Percentiles rank a stretch among this genome's conserved stretches.
These are phyloP conservation scores for Montipora efflorescens DNA, from an alignment of 64 coral and sea anemone species.

Conservation along the genomic window DNA sequence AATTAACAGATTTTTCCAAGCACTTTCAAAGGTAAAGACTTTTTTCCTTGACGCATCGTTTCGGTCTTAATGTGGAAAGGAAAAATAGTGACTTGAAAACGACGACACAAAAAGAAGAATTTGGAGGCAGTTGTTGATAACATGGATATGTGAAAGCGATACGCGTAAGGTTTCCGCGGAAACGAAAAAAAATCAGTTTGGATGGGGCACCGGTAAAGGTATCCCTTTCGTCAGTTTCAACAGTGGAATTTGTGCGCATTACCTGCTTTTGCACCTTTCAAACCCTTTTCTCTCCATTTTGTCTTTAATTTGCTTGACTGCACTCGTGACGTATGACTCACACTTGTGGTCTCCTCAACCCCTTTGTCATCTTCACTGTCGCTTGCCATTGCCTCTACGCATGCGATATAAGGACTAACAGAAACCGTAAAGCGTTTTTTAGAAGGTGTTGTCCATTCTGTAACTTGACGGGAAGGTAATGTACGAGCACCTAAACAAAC, in stretches of 20 bases:
- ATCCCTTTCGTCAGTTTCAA: too few species aligned
- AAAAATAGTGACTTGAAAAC: too few species aligned
- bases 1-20: too few species aligned
- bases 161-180: too few species aligned
- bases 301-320: not conserved
- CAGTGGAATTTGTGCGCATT: not conserved
- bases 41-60: too few species aligned
- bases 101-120: too few species aligned
- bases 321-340: not conserved
- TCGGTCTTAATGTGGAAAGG: too few species aligned
- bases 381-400: slow-evolving; percentile 72
- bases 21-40: too few species aligned
- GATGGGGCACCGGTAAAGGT: too few species aligned
- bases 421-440: slow-evolving; percentile 61
- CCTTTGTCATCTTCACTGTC: slow-evolving; percentile 3
- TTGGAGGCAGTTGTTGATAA: too few species aligned
- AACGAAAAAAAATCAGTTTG: too few species aligned
- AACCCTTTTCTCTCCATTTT: not conserved
- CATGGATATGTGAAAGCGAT: too few species aligned
- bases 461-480: slow-evolving; percentile 12
- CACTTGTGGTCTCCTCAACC: not conserved
- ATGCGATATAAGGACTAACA: slow-evolving; percentile 81
- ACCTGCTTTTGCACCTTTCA: not conserved
- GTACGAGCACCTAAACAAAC: slow-evolving; percentile 8
- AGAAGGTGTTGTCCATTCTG: slow-evolving; percentile 78